A percentile compares a stretch with the other conserved stretches of the same genome.
These are phyloP conservation scores for Andrena praecox DNA, from an alignment of 2,888 invertebrate species.

Conservation along the genomic window DNA sequence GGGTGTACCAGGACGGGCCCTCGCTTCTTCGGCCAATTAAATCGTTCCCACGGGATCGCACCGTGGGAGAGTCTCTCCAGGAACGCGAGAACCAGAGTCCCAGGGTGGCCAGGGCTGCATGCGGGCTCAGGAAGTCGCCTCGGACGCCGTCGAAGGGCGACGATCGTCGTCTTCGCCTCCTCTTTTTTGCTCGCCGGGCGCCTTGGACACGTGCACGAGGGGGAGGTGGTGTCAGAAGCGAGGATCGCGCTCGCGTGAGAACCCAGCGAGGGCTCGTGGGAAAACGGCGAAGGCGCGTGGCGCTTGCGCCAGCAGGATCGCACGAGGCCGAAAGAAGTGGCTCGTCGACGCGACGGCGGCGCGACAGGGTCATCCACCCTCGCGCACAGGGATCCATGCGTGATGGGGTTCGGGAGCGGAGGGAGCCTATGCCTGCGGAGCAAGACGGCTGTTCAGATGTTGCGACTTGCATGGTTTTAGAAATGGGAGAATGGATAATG, in stretches of 20 bases:
- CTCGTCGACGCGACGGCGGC: not conserved
- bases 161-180: constrained; percentile 8
- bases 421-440: too few relatives aligned
- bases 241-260: constrained; percentile 78
- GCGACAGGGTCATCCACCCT: constrained; percentile 31
- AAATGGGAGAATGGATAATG: not conserved
- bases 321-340: constrained; percentile 67
- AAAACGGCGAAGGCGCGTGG: constrained; percentile 83
- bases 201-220: constrained; percentile 51
- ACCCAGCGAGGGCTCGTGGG: constrained; percentile 83
- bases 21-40: constrained; percentile 77
- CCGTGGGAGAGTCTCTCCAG: constrained; percentile 81
- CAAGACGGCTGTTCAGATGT: too few relatives aligned
- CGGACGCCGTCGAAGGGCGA: constrained; percentile 37
- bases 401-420: too few relatives aligned
- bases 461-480: too few relatives aligned
- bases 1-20: constrained; percentile 40
- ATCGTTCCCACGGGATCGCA: constrained; percentile 82
- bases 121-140: constrained; percentile 73
- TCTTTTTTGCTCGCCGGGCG: constrained; percentile 16
- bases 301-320: constrained; percentile 82
- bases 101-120: constrained; percentile 78
- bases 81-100: constrained; percentile 80
- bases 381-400: not conserved
- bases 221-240: constrained; percentile 44